phyloP scores from a whole-genome alignment of 2,113 vertebrate genomes.

The Leucosticte australis region DNA sequence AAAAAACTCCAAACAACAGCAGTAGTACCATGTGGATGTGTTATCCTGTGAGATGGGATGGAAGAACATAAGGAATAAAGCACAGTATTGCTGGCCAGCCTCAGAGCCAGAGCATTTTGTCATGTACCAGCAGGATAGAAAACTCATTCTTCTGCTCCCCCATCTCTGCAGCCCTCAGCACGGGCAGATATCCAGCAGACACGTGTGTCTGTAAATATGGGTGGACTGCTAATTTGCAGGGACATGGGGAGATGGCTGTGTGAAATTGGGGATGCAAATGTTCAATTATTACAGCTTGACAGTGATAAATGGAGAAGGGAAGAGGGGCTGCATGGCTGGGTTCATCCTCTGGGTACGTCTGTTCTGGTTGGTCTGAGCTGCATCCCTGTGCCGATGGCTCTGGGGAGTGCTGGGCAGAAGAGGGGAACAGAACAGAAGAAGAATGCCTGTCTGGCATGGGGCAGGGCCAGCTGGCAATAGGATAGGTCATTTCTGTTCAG shows the following conservation, averaged over 20 bases:
- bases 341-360: not conserved
- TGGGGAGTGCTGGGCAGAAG: not conserved
- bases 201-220: not conserved
- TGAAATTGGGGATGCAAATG: constrained; percentile 45
- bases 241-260: not conserved
- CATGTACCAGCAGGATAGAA: not conserved
- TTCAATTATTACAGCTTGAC: constrained; percentile 53
- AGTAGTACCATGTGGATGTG: not conserved
- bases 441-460: not conserved
- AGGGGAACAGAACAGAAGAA: not conserved
- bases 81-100: not conserved
- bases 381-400: not conserved
- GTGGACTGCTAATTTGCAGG: not conserved
- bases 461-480: not conserved
- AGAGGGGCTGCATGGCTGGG: not conserved
- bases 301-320: constrained; percentile 49
- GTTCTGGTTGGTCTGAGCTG: constrained; percentile 5
- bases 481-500: not conserved
- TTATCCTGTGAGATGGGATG: not conserved
- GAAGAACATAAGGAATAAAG: not conserved
- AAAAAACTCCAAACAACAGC: not conserved
- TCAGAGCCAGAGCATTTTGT: not conserved
- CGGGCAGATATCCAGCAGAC: not conserved
- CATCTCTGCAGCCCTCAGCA: not conserved
- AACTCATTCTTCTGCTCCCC: not conserved